phyloP scores from a whole-genome alignment of 1,140 invertebrate species.

The Trypoxylus dichotomus region DNA sequence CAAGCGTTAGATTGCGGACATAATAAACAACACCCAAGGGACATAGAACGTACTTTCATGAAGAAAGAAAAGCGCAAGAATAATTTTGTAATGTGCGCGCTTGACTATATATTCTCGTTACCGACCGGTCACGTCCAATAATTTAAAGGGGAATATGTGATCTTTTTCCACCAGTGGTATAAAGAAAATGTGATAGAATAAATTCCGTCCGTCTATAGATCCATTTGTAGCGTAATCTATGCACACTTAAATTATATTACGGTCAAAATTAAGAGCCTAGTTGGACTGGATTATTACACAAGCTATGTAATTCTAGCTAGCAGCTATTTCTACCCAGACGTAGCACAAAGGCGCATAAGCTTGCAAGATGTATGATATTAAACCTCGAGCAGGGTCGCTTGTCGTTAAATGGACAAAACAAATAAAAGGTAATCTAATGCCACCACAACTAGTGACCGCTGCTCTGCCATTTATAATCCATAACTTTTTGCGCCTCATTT shows the following conservation, averaged over 20 bases:
- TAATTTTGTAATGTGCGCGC: not conserved
- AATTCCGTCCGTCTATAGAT: not conserved
- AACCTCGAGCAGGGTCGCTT: no score
- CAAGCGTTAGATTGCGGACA: not conserved
- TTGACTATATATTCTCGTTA: conserved; percentile 9
- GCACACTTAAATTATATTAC: not conserved
- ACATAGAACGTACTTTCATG: not conserved
- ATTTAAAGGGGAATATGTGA: not conserved
- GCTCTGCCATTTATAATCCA: no score
- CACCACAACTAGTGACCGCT: no score
- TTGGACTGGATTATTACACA: not conserved
- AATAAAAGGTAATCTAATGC: no score
- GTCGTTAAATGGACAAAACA: no score
- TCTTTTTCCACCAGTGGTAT: not conserved
- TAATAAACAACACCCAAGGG: conserved; percentile 11
- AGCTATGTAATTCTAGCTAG: not conserved
- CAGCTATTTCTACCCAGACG: conserved; percentile 9
- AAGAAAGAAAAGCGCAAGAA: not conserved
- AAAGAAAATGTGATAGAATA: not conserved
- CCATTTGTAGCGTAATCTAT: not conserved
- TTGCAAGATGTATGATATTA: no score
- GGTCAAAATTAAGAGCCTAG: not conserved
- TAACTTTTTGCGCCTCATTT: no score
- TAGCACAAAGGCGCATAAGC: not conserved
- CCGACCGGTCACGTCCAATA: not conserved